phyloP scores from a whole-genome alignment of 1,140 invertebrate species.

The Coboldia fuscipes region DNA sequence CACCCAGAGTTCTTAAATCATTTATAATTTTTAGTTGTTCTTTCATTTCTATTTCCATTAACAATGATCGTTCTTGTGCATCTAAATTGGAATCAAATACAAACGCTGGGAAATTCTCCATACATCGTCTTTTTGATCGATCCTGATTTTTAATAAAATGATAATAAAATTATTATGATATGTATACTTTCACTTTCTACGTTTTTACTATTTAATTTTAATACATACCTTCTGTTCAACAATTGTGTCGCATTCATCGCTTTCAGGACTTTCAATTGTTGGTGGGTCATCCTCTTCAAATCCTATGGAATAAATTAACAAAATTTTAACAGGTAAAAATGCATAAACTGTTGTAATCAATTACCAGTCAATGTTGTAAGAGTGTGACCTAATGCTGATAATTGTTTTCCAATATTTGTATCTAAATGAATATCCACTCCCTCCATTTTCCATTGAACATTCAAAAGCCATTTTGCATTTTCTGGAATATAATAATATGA shows the following conservation, averaged over 20 bases:
- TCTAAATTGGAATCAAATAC: slow-evolving; percentile 70
- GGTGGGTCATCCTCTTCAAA: slow-evolving; percentile 62
- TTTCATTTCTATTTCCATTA: slow-evolving; percentile 95
- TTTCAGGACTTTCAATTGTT: slow-evolving; percentile 46
- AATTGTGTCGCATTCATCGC: slow-evolving; percentile 43
- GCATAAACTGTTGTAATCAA: slow-evolving; percentile 4
- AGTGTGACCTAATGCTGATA: slow-evolving; percentile 82
- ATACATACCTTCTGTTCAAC: slow-evolving; percentile 30
- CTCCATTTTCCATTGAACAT: slow-evolving; percentile 98
- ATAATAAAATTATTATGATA: slow-evolving; percentile 4
- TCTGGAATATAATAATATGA: slow-evolving; percentile 28
- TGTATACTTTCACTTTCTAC: not conserved
- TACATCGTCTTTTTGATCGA: slow-evolving; percentile 21
- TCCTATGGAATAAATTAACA: slow-evolving; percentile 15
- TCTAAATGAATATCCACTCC: slow-evolving; percentile 94
- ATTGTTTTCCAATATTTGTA: slow-evolving; percentile 86
- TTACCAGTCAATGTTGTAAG: slow-evolving; percentile 74
- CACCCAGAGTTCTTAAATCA: slow-evolving; percentile 70
- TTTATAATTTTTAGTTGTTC: slow-evolving; percentile 89
- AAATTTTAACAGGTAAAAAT: slow-evolving; percentile 1
- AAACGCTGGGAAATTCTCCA: slow-evolving; percentile 59
- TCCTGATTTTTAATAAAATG: slow-evolving; percentile 9
- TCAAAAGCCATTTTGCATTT: slow-evolving; percentile 96
- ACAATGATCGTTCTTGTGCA: slow-evolving; percentile 67
- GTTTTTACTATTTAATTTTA: slow-evolving; percentile 9